These are phyloP conservation scores for Disparrhopalites patrizii DNA, from an alignment of 2,888 invertebrate genomes.

Conservation along the genomic window DNA sequence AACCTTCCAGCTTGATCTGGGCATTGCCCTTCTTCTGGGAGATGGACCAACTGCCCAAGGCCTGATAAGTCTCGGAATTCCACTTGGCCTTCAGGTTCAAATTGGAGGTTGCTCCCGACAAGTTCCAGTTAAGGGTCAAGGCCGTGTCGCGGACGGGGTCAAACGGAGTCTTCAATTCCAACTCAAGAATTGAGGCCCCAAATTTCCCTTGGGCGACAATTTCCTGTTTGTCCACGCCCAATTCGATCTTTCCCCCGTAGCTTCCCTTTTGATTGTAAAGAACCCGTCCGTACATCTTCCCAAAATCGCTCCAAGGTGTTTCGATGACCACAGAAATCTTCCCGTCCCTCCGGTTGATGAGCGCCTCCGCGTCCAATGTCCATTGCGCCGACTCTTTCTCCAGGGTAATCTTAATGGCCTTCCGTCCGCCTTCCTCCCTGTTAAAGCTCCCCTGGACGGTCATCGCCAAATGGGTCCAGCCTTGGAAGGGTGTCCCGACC, in stretches of 20 bases:
- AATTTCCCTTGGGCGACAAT: conserved; percentile 2
- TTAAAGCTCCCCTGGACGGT: conserved; percentile 24
- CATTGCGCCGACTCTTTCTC: conserved; percentile 18
- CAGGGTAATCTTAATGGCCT: not conserved
- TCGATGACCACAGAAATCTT: not conserved
- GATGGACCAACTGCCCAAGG: conserved; percentile 10
- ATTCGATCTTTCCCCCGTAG: not conserved
- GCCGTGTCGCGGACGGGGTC: conserved; percentile 35
- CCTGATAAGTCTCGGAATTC: conserved; percentile 32
- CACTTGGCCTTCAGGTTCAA: conserved; percentile 25
- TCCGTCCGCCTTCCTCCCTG: conserved; percentile 4
- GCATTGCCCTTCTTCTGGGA: not conserved
- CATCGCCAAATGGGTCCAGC: conserved; percentile 33
- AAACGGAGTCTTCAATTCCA: conserved; percentile 44
- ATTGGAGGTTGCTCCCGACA: conserved; percentile 36
- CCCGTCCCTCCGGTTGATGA: not conserved
- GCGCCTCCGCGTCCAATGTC: not conserved
- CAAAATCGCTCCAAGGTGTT: conserved; percentile 26
- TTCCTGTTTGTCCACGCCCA: not conserved
- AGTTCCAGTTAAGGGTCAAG: conserved; percentile 40
- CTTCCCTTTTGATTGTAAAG: not conserved
- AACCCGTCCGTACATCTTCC: conserved; percentile 1
- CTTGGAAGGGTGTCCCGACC: conserved; percentile 37
- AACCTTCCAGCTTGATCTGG: not conserved
- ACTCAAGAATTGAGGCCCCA: conserved; percentile 27